Conservation (phyloP, 2,888 invertebrate genomes). For the Lithophane socia region DNA sequence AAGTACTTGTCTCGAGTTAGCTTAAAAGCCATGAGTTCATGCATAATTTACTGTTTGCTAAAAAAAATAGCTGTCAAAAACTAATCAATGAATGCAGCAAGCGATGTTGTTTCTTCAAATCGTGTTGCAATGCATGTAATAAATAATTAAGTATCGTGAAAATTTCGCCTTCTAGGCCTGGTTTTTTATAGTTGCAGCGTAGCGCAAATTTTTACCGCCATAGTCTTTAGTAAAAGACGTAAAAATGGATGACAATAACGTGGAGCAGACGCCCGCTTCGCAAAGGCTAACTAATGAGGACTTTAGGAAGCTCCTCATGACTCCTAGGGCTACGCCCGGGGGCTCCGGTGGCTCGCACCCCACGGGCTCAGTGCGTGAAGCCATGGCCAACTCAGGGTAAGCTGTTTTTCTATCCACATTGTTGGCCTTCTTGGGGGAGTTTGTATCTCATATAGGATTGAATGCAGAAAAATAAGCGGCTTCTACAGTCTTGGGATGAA, state of each 20-base stretch:
- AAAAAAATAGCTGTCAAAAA: slow-evolving; percentile 37
- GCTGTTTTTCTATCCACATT: slow-evolving; percentile 32
- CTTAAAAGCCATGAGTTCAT: slow-evolving; percentile 22
- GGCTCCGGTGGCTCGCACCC: slow-evolving; percentile 84
- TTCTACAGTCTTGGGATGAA: not conserved
- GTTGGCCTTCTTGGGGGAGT: not conserved
- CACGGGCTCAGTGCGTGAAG: slow-evolving; percentile 92
- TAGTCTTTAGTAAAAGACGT: slow-evolving; percentile 27
- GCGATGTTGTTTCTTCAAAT: slow-evolving; percentile 37
- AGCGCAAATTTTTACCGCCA: not conserved
- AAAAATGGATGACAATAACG: slow-evolving; percentile 89
- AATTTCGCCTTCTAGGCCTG: not conserved
- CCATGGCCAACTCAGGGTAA: slow-evolving; percentile 92
- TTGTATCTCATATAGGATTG: not conserved
- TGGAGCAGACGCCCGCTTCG: slow-evolving; percentile 92
- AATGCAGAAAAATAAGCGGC: not conserved
- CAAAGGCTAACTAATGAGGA: slow-evolving; percentile 98
- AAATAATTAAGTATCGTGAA: slow-evolving; percentile 3
- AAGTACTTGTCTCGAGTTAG: too few species aligned
- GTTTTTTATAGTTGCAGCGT: slow-evolving; percentile 1
- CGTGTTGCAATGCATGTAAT: slow-evolving; percentile 13
- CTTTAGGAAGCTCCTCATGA: slow-evolving; percentile 98
- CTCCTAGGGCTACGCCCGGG: slow-evolving; percentile 94
- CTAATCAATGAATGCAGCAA: slow-evolving; percentile 26
- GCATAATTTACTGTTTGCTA: accelerated